Evolutionary conservation across 1,140 invertebrate species (phyloP), one percentile per base, ranked within the genome.

Genomic region (Physella acuta): DNA sequence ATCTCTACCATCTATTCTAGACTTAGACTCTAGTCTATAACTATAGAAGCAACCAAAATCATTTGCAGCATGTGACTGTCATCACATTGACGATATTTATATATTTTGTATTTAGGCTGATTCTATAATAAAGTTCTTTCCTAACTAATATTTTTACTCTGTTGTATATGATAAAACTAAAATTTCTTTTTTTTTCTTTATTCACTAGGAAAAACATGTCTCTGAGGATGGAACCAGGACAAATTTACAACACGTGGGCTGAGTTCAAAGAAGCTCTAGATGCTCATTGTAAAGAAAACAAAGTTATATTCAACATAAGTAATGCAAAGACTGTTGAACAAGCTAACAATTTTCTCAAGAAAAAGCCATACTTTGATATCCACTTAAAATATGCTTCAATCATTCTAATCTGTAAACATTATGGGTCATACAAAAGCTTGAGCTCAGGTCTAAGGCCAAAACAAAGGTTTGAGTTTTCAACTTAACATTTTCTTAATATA

Each of bases 291-390:
- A 68, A 34, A 24, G 66, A 59, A 4, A 37, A 68, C 56, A 68
- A 59, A 51, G 53, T 58, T 33, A n/a, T 68, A 3, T 68, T 68
- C 39, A 68, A 68, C 56, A 68, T 68, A 28, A 51, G 55, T 39
- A 58, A 68, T 60, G 66, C 66, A 16, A 68, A 68, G 28, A 68
- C 66, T 14, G 56, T 68, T 4, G 66, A 68, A n/a, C 66, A 68
- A 26, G 55, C 66, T 20, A 68, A 68, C 26, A 49, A n/a, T 28
- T n/a, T 58, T 3, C 28, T 68, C 26, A 68, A 68, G 37, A 68
- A 60, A 36, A 44, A 44, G 17, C 66, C 66, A 20, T 60, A 31
- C 31, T 68, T 59, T 33, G 55, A 68, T 26, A 33, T 49, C 31
- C 34, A 31, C 14, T 56, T 68, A 34, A 68, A 68, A 51, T 68